Evolutionary conservation across 2,113 vertebrate genomes (phyloP).

Genomic region (Pluvianellus socialis): DNA sequence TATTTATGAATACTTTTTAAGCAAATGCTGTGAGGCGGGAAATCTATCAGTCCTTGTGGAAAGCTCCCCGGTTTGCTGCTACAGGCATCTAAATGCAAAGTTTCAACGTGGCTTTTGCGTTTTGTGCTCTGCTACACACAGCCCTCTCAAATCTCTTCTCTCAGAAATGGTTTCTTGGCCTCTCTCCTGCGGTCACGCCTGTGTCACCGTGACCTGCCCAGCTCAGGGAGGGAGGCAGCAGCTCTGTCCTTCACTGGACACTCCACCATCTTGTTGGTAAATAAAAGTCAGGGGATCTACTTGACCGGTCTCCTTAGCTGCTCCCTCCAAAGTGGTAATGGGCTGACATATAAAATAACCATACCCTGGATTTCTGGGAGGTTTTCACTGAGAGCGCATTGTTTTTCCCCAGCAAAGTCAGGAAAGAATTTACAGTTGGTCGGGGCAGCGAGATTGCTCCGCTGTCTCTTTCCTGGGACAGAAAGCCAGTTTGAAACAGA

Average conservation of each 20-base stretch:
- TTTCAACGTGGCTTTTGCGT: background rate
- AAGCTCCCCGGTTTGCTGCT: background rate
- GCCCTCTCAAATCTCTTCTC: background rate
- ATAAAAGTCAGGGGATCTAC: background rate
- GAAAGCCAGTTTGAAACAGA: conserved; percentile 37
- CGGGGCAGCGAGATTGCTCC: background rate
- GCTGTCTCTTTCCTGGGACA: conserved; percentile 42
- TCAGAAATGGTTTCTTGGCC: background rate
- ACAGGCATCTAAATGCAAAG: background rate
- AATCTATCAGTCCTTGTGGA: background rate
- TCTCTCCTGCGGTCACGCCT: fast-evolving
- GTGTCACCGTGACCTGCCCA: background rate
- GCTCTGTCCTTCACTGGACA: background rate
- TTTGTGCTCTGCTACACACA: background rate
- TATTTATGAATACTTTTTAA: conserved; percentile 44
- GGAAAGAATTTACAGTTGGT: conserved; percentile 6
- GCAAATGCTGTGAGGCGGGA: conserved; percentile 8
- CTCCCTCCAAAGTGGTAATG: background rate
- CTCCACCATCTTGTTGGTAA: background rate
- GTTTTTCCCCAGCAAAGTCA: conserved; percentile 22
- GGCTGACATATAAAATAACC: background rate
- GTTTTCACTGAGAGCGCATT: conserved; percentile 2
- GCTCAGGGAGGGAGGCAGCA: background rate
- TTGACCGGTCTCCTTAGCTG: background rate
- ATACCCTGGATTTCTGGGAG: conserved; percentile 6